Conservation (phyloP, 2,797 vertebrate genomes). For the Cercopithecus petaurista region DNA sequence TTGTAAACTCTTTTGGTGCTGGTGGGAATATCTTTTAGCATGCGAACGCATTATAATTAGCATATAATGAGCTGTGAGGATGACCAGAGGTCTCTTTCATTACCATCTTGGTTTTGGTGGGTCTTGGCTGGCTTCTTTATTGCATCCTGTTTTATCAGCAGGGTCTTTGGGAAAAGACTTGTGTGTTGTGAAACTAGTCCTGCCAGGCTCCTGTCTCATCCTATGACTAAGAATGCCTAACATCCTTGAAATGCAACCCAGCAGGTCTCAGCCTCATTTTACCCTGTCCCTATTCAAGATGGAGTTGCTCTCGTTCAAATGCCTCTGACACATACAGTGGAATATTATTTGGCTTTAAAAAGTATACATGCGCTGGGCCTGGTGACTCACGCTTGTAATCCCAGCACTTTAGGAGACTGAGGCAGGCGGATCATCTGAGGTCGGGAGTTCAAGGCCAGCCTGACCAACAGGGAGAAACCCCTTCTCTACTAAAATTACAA, state of each 20-base stretch:
- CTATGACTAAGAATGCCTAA: too few relatives aligned
- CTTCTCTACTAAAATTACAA: too few relatives aligned
- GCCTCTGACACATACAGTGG: not conserved
- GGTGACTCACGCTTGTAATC: too few relatives aligned
- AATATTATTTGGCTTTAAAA: conserved; percentile 6
- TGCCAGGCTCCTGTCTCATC: not conserved
- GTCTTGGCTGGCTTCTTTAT: not conserved
- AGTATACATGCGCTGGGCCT: not conserved
- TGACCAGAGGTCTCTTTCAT: not conserved
- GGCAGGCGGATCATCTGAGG: too few relatives aligned
- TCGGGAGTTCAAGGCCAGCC: too few relatives aligned
- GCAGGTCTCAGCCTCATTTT: not conserved
- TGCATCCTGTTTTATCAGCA: not conserved
- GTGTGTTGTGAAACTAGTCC: not conserved
- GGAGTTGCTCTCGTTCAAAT: not conserved
- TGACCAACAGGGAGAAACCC: too few relatives aligned
- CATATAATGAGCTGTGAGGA: not conserved
- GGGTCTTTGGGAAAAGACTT: not conserved
- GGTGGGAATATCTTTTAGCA: not conserved
- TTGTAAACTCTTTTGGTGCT: not conserved
- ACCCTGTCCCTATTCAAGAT: not conserved
- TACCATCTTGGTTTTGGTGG: not conserved
- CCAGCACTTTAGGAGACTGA: too few relatives aligned
- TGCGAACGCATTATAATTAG: not conserved
- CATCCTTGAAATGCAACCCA: not conserved